Base-by-base conservation (phyloP, 1,140 invertebrate species). In the Propsilocerus akamusi region DNA sequence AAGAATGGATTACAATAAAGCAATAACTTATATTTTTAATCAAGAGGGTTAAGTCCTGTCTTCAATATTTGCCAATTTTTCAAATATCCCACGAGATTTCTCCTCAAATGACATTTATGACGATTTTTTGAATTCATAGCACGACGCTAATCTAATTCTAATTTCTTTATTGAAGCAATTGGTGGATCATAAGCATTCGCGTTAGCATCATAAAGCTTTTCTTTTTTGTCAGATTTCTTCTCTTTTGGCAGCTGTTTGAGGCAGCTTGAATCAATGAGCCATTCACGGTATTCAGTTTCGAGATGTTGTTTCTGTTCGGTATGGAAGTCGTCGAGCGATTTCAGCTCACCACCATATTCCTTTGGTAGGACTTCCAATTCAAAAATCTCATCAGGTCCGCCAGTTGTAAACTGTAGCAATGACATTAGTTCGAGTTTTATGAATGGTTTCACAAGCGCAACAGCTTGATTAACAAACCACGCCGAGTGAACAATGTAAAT, bases 401-500 rank as follows among this genome's bases (percentile, higher is more conserved):
- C 66, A 3, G 64, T 62, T 51, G 51, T 52, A 51, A 75, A 74
- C 57, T 72, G 69, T 5, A 77, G 62, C 4, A 75, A 59, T 49
- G 65, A 68, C 25, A 76, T 62, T 7, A 77, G 58, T 49, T 75
- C 71, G 10, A 70, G 71, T 55, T 72, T 68, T 48, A 76, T 72
- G 46, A 77, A 62, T 1, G 75, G 75, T 37, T 73, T 68, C 2
- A 76, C 62, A 6, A 77, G 61, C 49, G 69, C 67, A 72, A 77
- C 74, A 2, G 76, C 68, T 59, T 75, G 73, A 56, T 76, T 73
- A 48, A 77, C 74, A 59, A 73, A 76, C 4, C 68, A 71, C 0
- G 74, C 72, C 0, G 74, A 74, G 53, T 77, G 73, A 5, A 76
- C 65, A 1, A 76, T 67, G 56, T 75, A 72, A 51, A 77, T 72